Evolutionary conservation across 2,888 invertebrate species (phyloP), one percentile per base, ranked within the genome.

Genomic region (Tipula vernalis): DNA sequence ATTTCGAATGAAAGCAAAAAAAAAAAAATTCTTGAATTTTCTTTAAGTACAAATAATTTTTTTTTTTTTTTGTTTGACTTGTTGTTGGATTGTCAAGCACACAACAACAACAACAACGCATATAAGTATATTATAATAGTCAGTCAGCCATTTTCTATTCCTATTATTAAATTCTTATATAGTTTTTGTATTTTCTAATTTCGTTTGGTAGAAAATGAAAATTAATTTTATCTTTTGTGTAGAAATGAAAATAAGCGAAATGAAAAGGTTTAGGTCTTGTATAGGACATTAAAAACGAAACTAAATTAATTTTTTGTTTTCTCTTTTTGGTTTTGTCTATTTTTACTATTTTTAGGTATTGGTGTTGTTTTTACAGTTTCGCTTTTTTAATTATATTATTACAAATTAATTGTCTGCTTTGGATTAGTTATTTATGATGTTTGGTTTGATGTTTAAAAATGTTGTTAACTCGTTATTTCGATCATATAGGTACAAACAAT

Each of bases 41-140:
- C 71, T 71, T 71, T 71, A 71, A 71, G 71, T 71, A 71, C 71
- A 71, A 71, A 71, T 71, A 71, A 71, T 71, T 71, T 71, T 71
- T 57, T 57, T 71, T 71, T 71, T 71, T 57, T 57, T 71, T 71
- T 18, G 4, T 71, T 71, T 71, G 71, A 12, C 6, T 51, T 51
- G 15, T 51, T 51, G 71, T 71, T 71, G 71, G 71, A 28, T 71
- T 71, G 71, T 71, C 71, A 71, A 71, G 28, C 51, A 71, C 71
- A 71, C 71, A 28, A 71, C 71, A 71, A 71, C 71, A 71, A 71
- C 71, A 28, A 71, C n/a, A 3, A 71, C 0, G 2, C 71, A 28
- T 8, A 18, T 71, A 28, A 71, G 71, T n/a, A 12, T 57, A 71
- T 71, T 71, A 71, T 28, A 71, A 71, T 28, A 28, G 71, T 71